Evolutionary conservation across 2,888 invertebrate species (phyloP).

Genomic region (Chirona hameri): DNA sequence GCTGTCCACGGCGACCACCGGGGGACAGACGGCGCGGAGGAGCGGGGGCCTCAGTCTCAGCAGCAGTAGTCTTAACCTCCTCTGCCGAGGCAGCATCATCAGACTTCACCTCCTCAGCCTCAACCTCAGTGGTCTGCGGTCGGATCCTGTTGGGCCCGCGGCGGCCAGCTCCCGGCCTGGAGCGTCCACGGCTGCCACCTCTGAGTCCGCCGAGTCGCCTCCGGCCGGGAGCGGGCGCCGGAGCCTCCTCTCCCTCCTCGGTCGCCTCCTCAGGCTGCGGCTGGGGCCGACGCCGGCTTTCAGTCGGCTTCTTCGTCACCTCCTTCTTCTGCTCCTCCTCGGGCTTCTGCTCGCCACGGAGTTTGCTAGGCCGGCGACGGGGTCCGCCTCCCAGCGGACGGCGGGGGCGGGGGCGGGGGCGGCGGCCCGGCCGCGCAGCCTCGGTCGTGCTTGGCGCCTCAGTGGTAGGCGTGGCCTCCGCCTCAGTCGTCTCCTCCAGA

Average conservation of each 20-base stretch:
- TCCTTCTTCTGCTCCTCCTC: constrained; percentile 6
- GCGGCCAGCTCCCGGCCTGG: not conserved
- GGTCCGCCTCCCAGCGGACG: not conserved
- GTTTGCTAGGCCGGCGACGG: not conserved
- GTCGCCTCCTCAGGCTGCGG: not conserved
- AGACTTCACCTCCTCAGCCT: not conserved
- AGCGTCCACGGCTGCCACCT: not conserved
- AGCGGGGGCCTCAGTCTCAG: not conserved
- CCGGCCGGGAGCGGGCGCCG: not conserved
- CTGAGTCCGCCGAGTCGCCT: not conserved
- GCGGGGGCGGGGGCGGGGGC: too few relatives aligned
- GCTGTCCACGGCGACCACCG: not conserved
- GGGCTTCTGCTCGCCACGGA: not conserved
- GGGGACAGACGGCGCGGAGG: not conserved
- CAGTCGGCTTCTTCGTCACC: not conserved
- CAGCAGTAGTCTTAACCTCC: not conserved
- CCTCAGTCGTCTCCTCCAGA: not conserved
- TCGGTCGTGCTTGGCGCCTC: not conserved
- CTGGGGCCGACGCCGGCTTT: not conserved
- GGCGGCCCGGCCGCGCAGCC: too few relatives aligned
- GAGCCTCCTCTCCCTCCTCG: not conserved
- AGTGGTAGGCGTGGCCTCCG: not conserved
- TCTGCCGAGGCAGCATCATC: not conserved
- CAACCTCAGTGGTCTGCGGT: not conserved
- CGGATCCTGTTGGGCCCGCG: not conserved